Evolutionary conservation across 1,140 invertebrate species (phyloP).

Genomic region (Drosophila pachea): DNA sequence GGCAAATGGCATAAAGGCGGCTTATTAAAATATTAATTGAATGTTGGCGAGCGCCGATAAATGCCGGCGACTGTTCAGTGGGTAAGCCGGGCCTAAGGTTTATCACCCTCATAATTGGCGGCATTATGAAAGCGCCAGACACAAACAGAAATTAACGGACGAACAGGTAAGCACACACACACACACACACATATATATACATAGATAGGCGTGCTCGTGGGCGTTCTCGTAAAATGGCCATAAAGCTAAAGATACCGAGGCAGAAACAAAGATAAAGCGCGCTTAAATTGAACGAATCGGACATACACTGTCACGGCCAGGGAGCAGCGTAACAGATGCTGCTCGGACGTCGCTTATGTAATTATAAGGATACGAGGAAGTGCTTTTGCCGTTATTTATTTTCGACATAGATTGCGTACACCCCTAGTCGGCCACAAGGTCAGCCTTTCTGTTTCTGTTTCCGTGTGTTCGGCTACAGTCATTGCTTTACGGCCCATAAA

Average conservation of each 20-base stretch:
- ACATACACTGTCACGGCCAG: slow-evolving; percentile 8
- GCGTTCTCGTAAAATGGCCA: slow-evolving; percentile 58
- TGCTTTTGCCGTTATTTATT: slow-evolving; percentile 1
- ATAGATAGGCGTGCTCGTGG: slow-evolving; percentile 23
- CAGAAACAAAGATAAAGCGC: slow-evolving; percentile 49
- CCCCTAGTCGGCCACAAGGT: slow-evolving; percentile 25
- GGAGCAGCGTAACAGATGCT: slow-evolving; percentile 16
- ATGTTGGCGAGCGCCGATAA: slow-evolving; percentile 64
- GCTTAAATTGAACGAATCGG: slow-evolving; percentile 32
- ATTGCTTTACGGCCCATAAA: slow-evolving; percentile 75
- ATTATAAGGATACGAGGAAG: slow-evolving; percentile 12
- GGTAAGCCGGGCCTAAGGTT: slow-evolving; percentile 26
- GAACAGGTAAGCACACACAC: slow-evolving; percentile 1
- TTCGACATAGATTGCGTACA: slow-evolving; percentile 29
- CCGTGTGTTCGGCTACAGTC: slow-evolving; percentile 45
- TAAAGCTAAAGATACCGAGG: slow-evolving; percentile 48
- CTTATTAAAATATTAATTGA: slow-evolving; percentile 78
- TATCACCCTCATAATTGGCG: slow-evolving; percentile 56
- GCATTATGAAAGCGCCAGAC: slow-evolving; percentile 66
- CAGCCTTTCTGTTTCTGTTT: slow-evolving; percentile 6
- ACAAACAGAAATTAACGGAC: slow-evolving; percentile 58
- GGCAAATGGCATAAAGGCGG: slow-evolving; percentile 69
- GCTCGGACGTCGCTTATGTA: slow-evolving; percentile 5
- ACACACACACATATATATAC: background rate
- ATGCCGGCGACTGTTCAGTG: slow-evolving; percentile 30